phyloP scores from a whole-genome alignment of 1,140 invertebrate species.

The Pseudomyrmex cubaensis region DNA sequence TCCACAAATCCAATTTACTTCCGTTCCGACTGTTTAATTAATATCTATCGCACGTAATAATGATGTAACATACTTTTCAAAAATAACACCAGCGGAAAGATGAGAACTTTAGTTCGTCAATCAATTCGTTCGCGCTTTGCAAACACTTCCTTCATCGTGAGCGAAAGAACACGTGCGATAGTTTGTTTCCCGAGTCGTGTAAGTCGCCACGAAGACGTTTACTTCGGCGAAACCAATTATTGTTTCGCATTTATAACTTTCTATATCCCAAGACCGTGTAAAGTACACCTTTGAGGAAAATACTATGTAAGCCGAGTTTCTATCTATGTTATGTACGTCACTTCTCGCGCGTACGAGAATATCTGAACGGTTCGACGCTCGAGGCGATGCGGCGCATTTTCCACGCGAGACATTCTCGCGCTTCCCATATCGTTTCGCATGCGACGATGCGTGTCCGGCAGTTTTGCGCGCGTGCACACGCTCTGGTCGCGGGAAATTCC shows the following conservation, averaged over 20 bases:
- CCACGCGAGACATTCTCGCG: constrained; percentile 49
- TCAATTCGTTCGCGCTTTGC: background rate
- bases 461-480: constrained; percentile 61
- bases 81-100: background rate
- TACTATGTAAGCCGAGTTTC: constrained; percentile 6
- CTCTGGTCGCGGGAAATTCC: constrained; percentile 54
- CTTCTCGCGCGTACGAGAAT: constrained; percentile 29
- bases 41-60: constrained; percentile 27
- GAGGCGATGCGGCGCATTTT: constrained; percentile 46
- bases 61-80: constrained; percentile 1
- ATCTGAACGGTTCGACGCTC: constrained; percentile 56
- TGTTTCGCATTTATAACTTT: constrained; percentile 30
- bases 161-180: background rate
- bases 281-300: constrained; percentile 18
- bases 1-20: constrained; percentile 66
- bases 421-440: constrained; percentile 65
- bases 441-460: constrained; percentile 68
- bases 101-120: background rate
- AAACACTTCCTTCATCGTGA: background rate
- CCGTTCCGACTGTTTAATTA: constrained; percentile 27
- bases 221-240: constrained; percentile 21
- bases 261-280: constrained; percentile 30
- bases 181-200: background rate
- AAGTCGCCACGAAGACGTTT: constrained; percentile 38
- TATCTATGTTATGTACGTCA: constrained; percentile 12